phyloP scores from a whole-genome alignment of 2,113 vertebrate species.

The Ptyas mucosa region DNA sequence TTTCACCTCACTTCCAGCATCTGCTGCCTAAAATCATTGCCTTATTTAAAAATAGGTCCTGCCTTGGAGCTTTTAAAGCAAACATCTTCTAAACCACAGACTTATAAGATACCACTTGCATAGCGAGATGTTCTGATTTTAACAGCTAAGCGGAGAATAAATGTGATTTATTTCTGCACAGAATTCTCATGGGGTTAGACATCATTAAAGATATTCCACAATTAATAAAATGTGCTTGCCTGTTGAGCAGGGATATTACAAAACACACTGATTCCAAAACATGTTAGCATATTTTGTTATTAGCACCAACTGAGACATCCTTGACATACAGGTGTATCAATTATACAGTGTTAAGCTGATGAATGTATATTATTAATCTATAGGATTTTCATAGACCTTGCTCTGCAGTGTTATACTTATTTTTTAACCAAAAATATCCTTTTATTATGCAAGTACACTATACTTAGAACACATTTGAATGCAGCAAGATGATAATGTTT shows the following conservation, averaged over 20 bases:
- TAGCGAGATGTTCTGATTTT: neutral
- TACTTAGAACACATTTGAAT: neutral
- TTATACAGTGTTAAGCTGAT: neutral
- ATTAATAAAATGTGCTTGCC: conserved; percentile 18
- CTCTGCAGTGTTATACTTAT: neutral
- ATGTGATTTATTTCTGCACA: neutral
- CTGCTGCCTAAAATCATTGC: neutral
- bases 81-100: fast-evolving
- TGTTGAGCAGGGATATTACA: conserved; percentile 5
- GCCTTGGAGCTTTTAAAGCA: neutral
- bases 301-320: conserved; percentile 44
- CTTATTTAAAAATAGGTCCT: neutral
- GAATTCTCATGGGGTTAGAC: neutral
- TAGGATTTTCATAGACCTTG: neutral
- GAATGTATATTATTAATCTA: neutral
- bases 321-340: conserved; percentile 15
- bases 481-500: neutral
- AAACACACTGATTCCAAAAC: conserved; percentile 24
- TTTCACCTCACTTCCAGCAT: neutral
- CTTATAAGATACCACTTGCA: neutral
- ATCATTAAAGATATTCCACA: neutral
- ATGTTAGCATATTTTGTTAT: conserved; percentile 7
- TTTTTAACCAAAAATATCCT: neutral
- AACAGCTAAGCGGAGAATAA: neutral
- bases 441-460: neutral